Evolutionary conservation across 53 echinoderm and acorn worm genomes (phyloP).

Genomic region (Astropecten irregularis): DNA sequence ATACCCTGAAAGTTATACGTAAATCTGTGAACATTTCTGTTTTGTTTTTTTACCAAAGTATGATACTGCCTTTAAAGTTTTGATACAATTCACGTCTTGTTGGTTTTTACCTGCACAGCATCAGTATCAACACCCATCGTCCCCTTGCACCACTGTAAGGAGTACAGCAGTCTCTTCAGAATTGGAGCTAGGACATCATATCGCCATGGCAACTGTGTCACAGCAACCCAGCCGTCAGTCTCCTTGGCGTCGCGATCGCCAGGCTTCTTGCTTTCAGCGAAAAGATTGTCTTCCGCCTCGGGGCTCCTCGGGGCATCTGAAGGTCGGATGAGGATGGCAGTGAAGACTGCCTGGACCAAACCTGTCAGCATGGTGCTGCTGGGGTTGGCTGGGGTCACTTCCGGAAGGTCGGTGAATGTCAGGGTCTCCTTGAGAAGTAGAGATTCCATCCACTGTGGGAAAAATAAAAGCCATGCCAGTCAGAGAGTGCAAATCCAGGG

Average conservation of each 20-base stretch:
- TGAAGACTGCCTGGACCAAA: conserved; percentile 5
- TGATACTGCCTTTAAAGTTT: too few relatives aligned
- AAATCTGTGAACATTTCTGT: too few relatives aligned
- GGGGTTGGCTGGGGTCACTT: neutral
- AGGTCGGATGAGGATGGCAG: conserved; percentile 1
- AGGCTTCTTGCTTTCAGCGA: neutral
- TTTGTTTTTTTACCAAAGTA: too few relatives aligned
- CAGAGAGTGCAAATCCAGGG: too few relatives aligned
- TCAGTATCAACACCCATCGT: conserved; percentile 28
- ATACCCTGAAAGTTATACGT: too few relatives aligned
- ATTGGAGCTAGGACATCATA: conserved; percentile 37
- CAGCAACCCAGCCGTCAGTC: conserved; percentile 5
- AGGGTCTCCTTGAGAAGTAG: conserved; percentile 25
- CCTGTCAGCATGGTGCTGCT: conserved; percentile 22
- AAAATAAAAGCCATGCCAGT: too few relatives aligned
- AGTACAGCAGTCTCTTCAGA: conserved; percentile 40
- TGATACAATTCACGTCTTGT: too few relatives aligned
- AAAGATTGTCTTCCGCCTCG: neutral
- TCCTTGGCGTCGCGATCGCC: neutral
- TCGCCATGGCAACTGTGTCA: conserved; percentile 26
- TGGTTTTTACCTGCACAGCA: conserved; percentile 2
- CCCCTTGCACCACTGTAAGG: conserved; percentile 62
- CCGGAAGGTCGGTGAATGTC: conserved; percentile 42
- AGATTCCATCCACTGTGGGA: conserved; percentile 41
- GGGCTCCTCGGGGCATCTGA: neutral